phyloP scores from a whole-genome alignment of 2,888 invertebrate species.

The Homarus gammarus region DNA sequence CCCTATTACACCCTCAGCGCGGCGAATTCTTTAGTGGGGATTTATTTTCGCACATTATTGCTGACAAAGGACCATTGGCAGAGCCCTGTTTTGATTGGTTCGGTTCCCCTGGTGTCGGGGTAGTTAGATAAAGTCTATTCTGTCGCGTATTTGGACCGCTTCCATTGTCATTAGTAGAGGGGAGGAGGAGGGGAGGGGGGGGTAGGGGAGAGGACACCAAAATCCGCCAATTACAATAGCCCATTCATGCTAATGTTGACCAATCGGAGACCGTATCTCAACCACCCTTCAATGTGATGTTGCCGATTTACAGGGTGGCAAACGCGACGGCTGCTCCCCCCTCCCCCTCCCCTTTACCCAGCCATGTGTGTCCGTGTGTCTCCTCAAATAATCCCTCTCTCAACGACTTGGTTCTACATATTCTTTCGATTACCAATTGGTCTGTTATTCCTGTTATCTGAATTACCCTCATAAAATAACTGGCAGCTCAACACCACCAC shows the following conservation, averaged over 20 bases:
- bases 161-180: constrained; percentile 41
- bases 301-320: constrained; percentile 51
- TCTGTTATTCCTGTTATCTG: no score
- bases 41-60: constrained; percentile 54
- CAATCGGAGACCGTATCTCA: constrained; percentile 47
- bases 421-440: no score
- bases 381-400: no score
- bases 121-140: constrained; percentile 31
- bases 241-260: constrained; percentile 51
- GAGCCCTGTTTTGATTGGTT: constrained; percentile 33
- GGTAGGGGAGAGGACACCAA: neutral
- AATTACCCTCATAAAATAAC: no score
- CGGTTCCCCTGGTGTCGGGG: constrained; percentile 9
- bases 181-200: neutral
- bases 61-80: neutral
- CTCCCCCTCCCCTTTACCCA: no score
- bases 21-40: constrained; percentile 35
- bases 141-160: constrained; percentile 22
- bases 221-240: constrained; percentile 56
- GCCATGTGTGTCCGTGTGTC: no score
- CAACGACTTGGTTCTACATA: no score
- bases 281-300: constrained; percentile 46
- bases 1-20: neutral
- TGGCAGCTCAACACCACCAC: no score
- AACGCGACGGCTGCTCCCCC: no score